Evolutionary conservation across 1,140 invertebrate species (phyloP).

Genomic region (Pollicipes pollicipes): DNA sequence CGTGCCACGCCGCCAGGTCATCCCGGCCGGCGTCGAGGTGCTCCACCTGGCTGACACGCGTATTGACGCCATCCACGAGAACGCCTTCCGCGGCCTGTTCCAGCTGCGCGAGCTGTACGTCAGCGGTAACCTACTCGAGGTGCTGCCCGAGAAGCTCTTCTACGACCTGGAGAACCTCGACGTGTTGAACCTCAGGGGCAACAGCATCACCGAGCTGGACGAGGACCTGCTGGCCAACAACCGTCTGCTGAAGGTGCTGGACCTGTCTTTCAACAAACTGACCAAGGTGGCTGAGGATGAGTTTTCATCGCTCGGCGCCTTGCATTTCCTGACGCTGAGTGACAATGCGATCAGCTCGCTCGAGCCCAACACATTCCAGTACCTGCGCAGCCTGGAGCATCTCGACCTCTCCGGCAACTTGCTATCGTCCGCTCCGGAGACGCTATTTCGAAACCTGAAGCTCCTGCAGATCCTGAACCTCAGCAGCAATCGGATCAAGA

Average conservation of each 20-base stretch:
- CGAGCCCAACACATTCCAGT: slow-evolving; percentile 31
- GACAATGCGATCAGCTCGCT: slow-evolving; percentile 45
- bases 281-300: slow-evolving; percentile 30
- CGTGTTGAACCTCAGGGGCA: slow-evolving; percentile 49
- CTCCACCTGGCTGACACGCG: slow-evolving; percentile 50
- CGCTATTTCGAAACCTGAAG: slow-evolving; percentile 8
- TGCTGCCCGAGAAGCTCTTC: slow-evolving; percentile 51
- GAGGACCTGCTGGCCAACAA: slow-evolving; percentile 19
- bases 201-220: slow-evolving; percentile 40
- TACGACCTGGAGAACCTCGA: slow-evolving; percentile 46
- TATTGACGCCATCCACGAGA: slow-evolving; percentile 49
- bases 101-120: slow-evolving; percentile 46
- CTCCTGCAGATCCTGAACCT: slow-evolving; percentile 39
- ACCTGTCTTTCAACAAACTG: slow-evolving; percentile 52
- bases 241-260: slow-evolving; percentile 20
- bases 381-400: slow-evolving; percentile 32
- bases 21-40: slow-evolving; percentile 14
- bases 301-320: slow-evolving; percentile 40
- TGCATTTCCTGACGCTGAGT: slow-evolving; percentile 49
- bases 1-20: slow-evolving; percentile 17
- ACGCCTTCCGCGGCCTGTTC: slow-evolving; percentile 46
- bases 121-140: slow-evolving; percentile 57
- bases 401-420: slow-evolving; percentile 33
- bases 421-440: not conserved
- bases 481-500: slow-evolving; percentile 39